Evolutionary conservation across 2,888 invertebrate genomes (phyloP).

Genomic region (Myathropa florea): DNA sequence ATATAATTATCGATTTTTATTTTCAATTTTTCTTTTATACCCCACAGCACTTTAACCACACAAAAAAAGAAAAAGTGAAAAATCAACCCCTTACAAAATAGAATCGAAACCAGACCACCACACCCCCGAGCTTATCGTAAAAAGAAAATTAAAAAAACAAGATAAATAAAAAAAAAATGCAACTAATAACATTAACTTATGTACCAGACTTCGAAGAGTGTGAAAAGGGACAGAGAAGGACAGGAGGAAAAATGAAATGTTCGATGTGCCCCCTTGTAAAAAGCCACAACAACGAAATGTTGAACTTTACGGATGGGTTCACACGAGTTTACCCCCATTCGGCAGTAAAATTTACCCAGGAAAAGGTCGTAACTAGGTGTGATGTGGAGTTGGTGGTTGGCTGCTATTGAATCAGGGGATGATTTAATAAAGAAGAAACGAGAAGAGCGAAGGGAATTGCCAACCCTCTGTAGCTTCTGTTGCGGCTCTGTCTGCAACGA

Average conservation of each 20-base stretch:
- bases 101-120: neutral
- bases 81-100: neutral
- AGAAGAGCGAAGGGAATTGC: neutral
- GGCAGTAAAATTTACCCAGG: slow-evolving; percentile 26
- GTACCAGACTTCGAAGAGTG: slow-evolving; percentile 38
- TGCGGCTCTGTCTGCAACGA: slow-evolving; percentile 32
- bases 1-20: neutral
- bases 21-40: neutral
- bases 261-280: slow-evolving; percentile 39
- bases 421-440: slow-evolving; percentile 37
- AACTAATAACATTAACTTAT: slow-evolving; percentile 68
- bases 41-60: neutral
- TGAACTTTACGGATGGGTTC: slow-evolving; percentile 68
- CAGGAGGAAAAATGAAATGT: slow-evolving; percentile 9
- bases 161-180: slow-evolving; percentile 45
- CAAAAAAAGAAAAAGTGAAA: neutral
- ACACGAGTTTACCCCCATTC: slow-evolving; percentile 50
- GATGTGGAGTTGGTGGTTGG: slow-evolving; percentile 22
- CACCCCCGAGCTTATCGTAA: neutral
- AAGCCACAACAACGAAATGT: slow-evolving; percentile 56
- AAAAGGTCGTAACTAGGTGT: slow-evolving; percentile 57
- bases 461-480: neutral
- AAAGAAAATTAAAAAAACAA: neutral
- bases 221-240: neutral
- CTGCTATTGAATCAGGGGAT: slow-evolving; percentile 40